These are phyloP conservation scores for Pogonomyrmex barbatus DNA, from an alignment of 1,140 invertebrate genomes.

Conservation along the genomic window DNA sequence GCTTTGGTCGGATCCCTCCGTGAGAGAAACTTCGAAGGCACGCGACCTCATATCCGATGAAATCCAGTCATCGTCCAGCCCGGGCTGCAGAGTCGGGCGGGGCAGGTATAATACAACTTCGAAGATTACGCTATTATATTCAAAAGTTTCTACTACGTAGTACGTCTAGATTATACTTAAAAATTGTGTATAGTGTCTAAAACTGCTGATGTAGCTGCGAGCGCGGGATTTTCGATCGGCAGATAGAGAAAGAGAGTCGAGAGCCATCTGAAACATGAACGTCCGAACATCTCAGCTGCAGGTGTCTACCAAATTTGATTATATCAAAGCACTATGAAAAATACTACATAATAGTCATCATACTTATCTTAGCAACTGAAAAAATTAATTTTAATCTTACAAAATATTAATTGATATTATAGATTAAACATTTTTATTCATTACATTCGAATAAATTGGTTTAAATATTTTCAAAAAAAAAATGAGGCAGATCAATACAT, in stretches of 20 bases:
- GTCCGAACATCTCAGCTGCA: conserved; percentile 43
- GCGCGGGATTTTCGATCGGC: conserved; percentile 70
- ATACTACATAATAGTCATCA: neutral
- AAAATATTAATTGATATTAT: neutral
- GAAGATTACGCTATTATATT: conserved; percentile 75
- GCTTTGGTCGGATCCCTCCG: conserved; percentile 70
- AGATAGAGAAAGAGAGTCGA: conserved; percentile 41
- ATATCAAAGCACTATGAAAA: neutral
- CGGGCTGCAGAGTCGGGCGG: conserved; percentile 44
- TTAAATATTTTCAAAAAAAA: neutral
- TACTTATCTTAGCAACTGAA: neutral
- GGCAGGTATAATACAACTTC: conserved; percentile 72
- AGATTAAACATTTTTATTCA: conserved; percentile 3
- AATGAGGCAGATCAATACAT: neutral
- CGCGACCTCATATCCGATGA: conserved; percentile 73
- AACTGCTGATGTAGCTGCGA: conserved; percentile 75
- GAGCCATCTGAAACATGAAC: conserved; percentile 36
- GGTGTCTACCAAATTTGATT: conserved; percentile 49
- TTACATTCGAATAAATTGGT: conserved; percentile 17
- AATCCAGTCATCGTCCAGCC: conserved; percentile 69
- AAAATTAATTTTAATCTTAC: conserved; percentile 30
- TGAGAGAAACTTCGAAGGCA: conserved; percentile 66
- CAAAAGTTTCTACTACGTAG: conserved; percentile 77
- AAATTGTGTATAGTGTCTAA: conserved; percentile 78
- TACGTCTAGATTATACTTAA: conserved; percentile 76